Evolutionary conservation across 2,797 vertebrate species (phyloP), one percentile per base, ranked within the genome.

Genomic region (Sebastolobus alascanus): DNA sequence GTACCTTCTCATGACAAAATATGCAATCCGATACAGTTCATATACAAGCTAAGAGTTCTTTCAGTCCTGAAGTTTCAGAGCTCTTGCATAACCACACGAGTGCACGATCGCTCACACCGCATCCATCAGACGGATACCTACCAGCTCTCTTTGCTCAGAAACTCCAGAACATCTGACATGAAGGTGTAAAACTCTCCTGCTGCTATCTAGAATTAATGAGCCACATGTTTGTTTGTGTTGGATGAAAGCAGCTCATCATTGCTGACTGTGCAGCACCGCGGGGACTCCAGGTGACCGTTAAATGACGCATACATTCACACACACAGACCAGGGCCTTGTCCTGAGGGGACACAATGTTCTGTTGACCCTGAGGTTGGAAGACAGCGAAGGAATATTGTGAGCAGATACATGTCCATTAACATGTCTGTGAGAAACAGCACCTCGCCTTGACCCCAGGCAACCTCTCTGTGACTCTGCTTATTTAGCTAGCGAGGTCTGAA

Each of bases 351-450:
- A 56, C 13, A 0, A 13, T 74, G 78, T 80, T 85, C 60, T 80
- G 80, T 84, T 90, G 81, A 91, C 84, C 76, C 73, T 75, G 79
- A 52, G 70, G 55, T 75, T 18, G 25, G 29, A 83, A n/a, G 75
- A 87, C 85, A 74, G 58, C 7, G 27, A 64, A 80, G 55, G 59
- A 87, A 83, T 75, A 87, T 37, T 80, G 64, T 75, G 56, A 79
- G 76, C 76, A 63, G 63, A 71, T 58, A 75, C 58, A 20, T 76
- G 76, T 83, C 83, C 78, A 68, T 91, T 93, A 84, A 85, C 88
- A 73, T 70, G 85, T 59, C 68, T 70, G 74, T 89, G 90, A 88
- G 86, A 93, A 94, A 87, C 72, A 6, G 75, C 71, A 74, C 74
- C 67, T 71, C 16, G 8, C 72, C 65, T 52, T 70, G 50, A 87